Evolutionary conservation across 2,113 vertebrate species (phyloP).

Genomic region (Cranoglanis bouderius): DNA sequence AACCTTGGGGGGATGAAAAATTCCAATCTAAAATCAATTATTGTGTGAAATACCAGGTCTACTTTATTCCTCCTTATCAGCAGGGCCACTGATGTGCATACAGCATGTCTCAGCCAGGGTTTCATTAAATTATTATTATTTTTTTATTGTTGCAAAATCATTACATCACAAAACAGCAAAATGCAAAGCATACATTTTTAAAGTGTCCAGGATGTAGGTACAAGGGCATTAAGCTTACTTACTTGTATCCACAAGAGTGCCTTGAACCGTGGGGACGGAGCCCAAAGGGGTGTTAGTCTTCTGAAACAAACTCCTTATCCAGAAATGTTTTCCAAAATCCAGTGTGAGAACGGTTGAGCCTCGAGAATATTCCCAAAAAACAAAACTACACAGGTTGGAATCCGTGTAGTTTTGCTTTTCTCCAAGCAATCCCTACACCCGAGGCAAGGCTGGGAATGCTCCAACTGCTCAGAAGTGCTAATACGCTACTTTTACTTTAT

Average conservation of each 20-base stretch:
- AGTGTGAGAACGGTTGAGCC: slow-evolving; percentile 88
- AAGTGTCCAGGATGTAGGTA: slow-evolving; percentile 18
- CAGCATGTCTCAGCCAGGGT: not conserved
- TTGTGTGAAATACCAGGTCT: not conserved
- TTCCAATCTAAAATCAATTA: slow-evolving; percentile 1
- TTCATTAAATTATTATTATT: not conserved
- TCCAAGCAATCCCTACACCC: slow-evolving; percentile 97
- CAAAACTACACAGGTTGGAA: slow-evolving; percentile 90
- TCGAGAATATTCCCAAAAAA: slow-evolving; percentile 77
- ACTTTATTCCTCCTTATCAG: not conserved
- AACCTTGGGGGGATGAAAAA: slow-evolving; percentile 77
- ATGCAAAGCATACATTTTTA: slow-evolving; percentile 4
- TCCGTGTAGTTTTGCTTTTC: slow-evolving; percentile 95
- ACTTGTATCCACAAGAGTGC: slow-evolving; percentile 95
- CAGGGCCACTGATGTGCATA: not conserved
- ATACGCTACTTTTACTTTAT: slow-evolving; percentile 80
- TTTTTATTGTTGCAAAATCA: not conserved
- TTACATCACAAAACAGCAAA: slow-evolving; percentile 17
- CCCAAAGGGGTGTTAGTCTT: slow-evolving; percentile 76
- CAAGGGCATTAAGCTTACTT: slow-evolving; percentile 72
- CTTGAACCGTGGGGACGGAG: slow-evolving; percentile 83
- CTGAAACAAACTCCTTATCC: slow-evolving; percentile 87
- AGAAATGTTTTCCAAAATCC: slow-evolving; percentile 84
- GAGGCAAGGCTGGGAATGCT: slow-evolving; percentile 98
- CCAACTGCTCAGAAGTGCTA: slow-evolving; percentile 90